Conservation (phyloP, 1,140 invertebrate species). For the Drosophila sp. region DNA sequence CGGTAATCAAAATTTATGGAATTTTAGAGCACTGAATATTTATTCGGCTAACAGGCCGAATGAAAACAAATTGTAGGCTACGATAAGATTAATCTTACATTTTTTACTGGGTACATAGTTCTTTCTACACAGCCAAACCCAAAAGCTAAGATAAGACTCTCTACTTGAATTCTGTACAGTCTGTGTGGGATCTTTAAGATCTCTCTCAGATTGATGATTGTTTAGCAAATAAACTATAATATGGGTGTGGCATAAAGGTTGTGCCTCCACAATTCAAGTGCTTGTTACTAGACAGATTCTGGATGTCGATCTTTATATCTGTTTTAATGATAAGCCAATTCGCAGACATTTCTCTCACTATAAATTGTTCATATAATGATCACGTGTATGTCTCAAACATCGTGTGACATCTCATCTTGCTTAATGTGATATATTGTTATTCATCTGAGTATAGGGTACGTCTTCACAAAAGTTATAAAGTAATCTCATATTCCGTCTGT, state of each 20-base stretch:
- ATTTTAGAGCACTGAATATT: constrained; percentile 25
- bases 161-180: neutral
- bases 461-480: neutral
- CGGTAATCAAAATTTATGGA: constrained; percentile 31
- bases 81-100: constrained; percentile 58
- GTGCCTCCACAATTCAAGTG: constrained; percentile 22
- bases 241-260: constrained; percentile 48
- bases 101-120: constrained; percentile 30
- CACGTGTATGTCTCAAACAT: neutral
- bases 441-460: neutral
- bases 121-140: constrained; percentile 2
- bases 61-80: constrained; percentile 33
- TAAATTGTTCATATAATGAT: neutral
- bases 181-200: neutral
- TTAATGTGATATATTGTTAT: neutral
- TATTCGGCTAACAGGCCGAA: constrained; percentile 10
- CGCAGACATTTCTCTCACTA: constrained; percentile 2
- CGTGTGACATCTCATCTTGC: neutral
- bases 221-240: constrained; percentile 43
- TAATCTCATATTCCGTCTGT: no score
- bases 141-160: constrained; percentile 33
- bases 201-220: constrained; percentile 16
- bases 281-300: neutral
- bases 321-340: constrained; percentile 47
- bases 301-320: neutral